Conservation (phyloP, 2,888 invertebrate species). For the Phalera bucephala region DNA sequence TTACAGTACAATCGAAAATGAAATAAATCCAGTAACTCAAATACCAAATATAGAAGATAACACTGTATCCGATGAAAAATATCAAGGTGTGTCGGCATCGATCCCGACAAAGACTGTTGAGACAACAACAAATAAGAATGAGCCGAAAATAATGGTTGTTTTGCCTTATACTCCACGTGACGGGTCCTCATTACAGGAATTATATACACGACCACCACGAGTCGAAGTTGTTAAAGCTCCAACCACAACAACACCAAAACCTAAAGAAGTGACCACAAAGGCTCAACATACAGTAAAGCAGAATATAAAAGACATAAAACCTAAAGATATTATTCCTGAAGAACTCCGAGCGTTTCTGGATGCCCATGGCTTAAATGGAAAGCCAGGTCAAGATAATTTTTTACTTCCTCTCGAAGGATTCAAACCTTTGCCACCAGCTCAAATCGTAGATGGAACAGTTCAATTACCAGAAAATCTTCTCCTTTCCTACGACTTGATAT, state of each 20-base stretch:
- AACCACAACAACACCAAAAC: conserved; percentile 52
- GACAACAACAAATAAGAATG: conserved; percentile 52
- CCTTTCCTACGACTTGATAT: conserved; percentile 66
- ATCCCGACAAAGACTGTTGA: conserved; percentile 38
- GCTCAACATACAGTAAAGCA: conserved; percentile 43
- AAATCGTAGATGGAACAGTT: conserved; percentile 61
- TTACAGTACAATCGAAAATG: conserved; percentile 49
- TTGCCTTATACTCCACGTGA: conserved; percentile 85
- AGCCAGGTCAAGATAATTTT: conserved; percentile 65
- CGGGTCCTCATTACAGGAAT: conserved; percentile 82
- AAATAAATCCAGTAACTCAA: conserved; percentile 41
- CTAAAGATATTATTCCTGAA: conserved; percentile 54
- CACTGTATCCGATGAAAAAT: conserved; percentile 24
- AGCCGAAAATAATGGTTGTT: conserved; percentile 84
- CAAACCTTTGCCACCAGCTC: conserved; percentile 69
- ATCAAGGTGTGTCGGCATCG: conserved; percentile 23
- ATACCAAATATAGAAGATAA: conserved; percentile 31
- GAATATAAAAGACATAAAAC: conserved; percentile 42
- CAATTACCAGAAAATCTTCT: conserved; percentile 73
- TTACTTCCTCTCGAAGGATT: conserved; percentile 72
- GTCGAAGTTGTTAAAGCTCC: conserved; percentile 77
- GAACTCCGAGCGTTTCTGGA: conserved; percentile 70
- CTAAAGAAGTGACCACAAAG: conserved; percentile 40
- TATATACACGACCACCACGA: conserved; percentile 86
- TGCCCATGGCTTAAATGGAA: conserved; percentile 64